Evolutionary conservation across 2,888 invertebrate species (phyloP), one percentile per base, ranked within the genome.

Genomic region (Yponomeuta malinellus): DNA sequence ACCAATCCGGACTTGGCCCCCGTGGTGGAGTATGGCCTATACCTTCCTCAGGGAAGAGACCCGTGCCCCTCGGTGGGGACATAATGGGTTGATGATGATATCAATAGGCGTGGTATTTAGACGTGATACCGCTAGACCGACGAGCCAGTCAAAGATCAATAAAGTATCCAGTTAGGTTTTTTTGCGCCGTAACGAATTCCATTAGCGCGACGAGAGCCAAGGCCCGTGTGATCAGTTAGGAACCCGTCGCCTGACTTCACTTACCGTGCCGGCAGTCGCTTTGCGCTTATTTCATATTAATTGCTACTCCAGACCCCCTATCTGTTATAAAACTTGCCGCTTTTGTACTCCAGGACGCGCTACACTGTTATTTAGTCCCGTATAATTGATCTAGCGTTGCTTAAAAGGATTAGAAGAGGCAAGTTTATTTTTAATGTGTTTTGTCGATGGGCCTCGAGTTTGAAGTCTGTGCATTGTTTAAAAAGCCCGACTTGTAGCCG

Each of bases 211-310:
- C 37, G 37, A 43, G 43, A 43, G 43, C 9, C 8, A 5, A 43
- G 43, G 6, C 5, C 5, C 43, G 43, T 43, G 43, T 69, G 59
- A 23, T 52, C 52, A 33, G 29, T 29, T 69, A 10, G 69, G 52
- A 69, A 69, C 31, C 52, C 29, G 59, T 52, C 59, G 33, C 3
- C 69, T 48, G 69, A 82, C 83, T 83, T 83, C 84, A 83, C 85
- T 85, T 83, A 81, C 81, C 80, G 80, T 78, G 64, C 33, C 68
- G 71, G 67, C 31, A 8, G 65, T 12, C 81, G 81, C 79, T 81
- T 77, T 78, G 78, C 79, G 83, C 84, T 84, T 86, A 86, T 85
- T 88, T 85, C 83, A 82, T 87, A 88, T 88, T 89, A 88, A 88
- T 89, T 89, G 87, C 86, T 69, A 71, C 69, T 70, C 29, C 65